Evolutionary conservation across 2,888 invertebrate genomes (phyloP).

Genomic region (Neoscelio sp.): DNA sequence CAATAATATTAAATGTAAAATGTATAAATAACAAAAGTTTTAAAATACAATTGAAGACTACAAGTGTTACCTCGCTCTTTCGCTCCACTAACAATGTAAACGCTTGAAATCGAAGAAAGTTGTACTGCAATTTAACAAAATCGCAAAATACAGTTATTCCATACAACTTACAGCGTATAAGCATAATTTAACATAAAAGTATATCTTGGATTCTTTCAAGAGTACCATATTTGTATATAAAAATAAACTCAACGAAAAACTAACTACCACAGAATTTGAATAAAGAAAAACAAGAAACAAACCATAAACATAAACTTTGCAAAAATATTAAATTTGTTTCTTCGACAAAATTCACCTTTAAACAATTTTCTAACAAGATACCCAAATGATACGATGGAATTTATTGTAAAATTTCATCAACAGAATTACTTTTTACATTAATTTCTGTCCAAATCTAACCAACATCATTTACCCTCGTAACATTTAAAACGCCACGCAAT

Average conservation of each 20-base stretch:
- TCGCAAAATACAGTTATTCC: constrained; percentile 39
- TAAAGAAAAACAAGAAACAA: no score
- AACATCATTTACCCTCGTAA: neutral
- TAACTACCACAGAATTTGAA: no score
- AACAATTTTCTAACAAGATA: no score
- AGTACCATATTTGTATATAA: neutral
- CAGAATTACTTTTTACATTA: no score
- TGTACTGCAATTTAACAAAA: constrained; percentile 27
- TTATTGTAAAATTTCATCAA: no score
- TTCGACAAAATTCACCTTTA: no score
- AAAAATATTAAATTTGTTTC: no score
- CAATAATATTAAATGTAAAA: no score
- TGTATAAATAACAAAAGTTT: no score
- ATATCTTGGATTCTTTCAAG: constrained; percentile 17
- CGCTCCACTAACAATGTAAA: constrained; percentile 24
- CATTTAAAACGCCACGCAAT: neutral
- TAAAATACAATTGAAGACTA: no score
- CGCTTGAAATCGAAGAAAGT: constrained; percentile 31
- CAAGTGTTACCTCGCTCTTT: neutral
- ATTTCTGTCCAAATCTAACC: neutral
- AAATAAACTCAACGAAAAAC: neutral
- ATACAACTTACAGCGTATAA: constrained; percentile 40
- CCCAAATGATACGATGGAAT: no score
- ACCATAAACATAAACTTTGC: no score
- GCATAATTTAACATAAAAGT: constrained; percentile 26